These are phyloP conservation scores for Protonemura montana DNA, from an alignment of 2,888 invertebrate genomes.

Conservation along the genomic window DNA sequence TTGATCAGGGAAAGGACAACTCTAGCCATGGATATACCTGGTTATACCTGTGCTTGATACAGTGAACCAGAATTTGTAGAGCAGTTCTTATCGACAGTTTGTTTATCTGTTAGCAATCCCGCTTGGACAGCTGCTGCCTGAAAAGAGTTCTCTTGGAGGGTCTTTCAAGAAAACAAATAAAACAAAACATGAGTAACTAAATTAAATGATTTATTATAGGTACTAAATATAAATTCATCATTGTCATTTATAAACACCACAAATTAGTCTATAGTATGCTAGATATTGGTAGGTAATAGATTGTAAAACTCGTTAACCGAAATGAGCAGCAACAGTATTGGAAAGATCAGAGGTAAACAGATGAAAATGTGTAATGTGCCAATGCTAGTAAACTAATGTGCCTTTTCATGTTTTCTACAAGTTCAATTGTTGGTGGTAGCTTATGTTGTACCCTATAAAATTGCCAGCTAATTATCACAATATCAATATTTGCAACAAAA, in stretches of 20 bases:
- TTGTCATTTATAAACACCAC: slow-evolving; percentile 5
- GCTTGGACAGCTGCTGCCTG: too few species aligned
- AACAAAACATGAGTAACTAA: not conserved
- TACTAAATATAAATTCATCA: slow-evolving; percentile 7
- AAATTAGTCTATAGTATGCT: not conserved
- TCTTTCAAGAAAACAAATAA: not conserved
- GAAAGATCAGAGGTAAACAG: not conserved
- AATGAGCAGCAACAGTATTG: not conserved
- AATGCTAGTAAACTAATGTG: not conserved
- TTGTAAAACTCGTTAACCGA: not conserved
- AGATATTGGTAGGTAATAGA: not conserved
- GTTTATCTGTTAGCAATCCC: too few species aligned
- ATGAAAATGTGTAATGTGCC: too few species aligned
- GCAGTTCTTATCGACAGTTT: too few species aligned
- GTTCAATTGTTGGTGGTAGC: not conserved
- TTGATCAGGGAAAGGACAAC: too few species aligned
- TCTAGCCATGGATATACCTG: too few species aligned
- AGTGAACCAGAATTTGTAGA: too few species aligned
- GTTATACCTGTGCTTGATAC: too few species aligned
- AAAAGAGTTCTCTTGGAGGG: not conserved
- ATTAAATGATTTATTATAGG: not conserved
- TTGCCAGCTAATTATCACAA: not conserved
- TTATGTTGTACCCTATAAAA: not conserved
- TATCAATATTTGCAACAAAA: not conserved
- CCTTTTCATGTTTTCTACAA: not conserved